Evolutionary conservation across 2,113 vertebrate genomes (phyloP).

Genomic region (Corydoras sp.): DNA sequence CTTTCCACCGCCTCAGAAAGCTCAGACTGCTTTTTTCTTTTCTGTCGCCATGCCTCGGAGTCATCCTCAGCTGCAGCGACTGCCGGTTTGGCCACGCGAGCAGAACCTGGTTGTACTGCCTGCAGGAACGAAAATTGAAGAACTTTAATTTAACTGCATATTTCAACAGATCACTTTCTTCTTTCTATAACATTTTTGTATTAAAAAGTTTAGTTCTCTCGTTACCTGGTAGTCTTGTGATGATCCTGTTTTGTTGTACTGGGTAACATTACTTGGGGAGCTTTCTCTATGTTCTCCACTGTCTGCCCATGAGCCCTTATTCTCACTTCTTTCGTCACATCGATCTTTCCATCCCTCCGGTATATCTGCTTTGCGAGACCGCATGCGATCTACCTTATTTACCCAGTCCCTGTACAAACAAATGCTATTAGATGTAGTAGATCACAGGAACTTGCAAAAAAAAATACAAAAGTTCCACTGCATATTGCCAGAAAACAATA

Average conservation of each 20-base stretch:
- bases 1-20: conserved; percentile 90
- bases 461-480: too few relatives aligned
- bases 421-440: too few relatives aligned
- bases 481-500: too few relatives aligned
- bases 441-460: too few relatives aligned
- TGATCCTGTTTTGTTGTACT: conserved; percentile 68
- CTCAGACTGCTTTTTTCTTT: conserved; percentile 84
- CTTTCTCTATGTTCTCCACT: conserved; percentile 62
- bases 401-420: conserved; percentile 65
- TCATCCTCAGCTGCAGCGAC: conserved; percentile 74
- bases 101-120: too few relatives aligned
- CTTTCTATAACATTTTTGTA: too few relatives aligned
- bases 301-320: conserved; percentile 61
- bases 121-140: too few relatives aligned
- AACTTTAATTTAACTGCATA: too few relatives aligned
- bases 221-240: conserved; percentile 78
- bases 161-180: too few relatives aligned
- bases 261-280: conserved; percentile 58
- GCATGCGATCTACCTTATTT: conserved; percentile 70
- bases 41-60: conserved; percentile 89
- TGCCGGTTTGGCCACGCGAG: conserved; percentile 57
- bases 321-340: conserved; percentile 64
- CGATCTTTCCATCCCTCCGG: conserved; percentile 74
- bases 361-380: conserved; percentile 66
- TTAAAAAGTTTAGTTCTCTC: background rate